phyloP scores from a whole-genome alignment of 2,113 vertebrate species.

The Nothoprocta perdicaria region DNA sequence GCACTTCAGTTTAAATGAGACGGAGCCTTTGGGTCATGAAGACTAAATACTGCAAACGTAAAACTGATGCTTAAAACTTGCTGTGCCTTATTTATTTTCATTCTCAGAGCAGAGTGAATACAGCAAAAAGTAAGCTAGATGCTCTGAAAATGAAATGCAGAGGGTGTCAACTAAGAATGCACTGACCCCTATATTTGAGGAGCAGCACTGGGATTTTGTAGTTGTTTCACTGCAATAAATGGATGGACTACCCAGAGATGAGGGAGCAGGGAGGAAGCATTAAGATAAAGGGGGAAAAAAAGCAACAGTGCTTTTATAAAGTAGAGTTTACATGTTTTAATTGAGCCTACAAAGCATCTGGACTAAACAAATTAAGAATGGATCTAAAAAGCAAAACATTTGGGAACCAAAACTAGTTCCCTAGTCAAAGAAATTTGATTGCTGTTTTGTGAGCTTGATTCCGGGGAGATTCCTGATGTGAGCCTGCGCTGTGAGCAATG shows the following conservation, averaged over 20 bases:
- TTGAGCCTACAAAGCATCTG: not conserved
- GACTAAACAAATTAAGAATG: not conserved
- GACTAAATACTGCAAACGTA: not conserved
- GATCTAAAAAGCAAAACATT: not conserved
- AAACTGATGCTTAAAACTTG: not conserved
- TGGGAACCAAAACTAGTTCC: not conserved
- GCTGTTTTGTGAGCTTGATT: not conserved
- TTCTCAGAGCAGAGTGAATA: not conserved
- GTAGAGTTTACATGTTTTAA: not conserved
- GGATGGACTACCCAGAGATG: not conserved
- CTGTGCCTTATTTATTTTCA: not conserved
- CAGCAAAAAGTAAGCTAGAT: not conserved
- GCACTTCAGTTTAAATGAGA: not conserved
- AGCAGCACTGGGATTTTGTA: not conserved
- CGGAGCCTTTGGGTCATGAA: rapidly evolving
- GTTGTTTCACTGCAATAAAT: not conserved
- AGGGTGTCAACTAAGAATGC: not conserved
- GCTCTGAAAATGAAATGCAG: not conserved
- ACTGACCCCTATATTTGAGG: not conserved
- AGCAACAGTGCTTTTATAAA: not conserved
- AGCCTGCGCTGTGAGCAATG: not conserved
- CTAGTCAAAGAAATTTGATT: not conserved
- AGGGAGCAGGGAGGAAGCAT: not conserved
- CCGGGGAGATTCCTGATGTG: not conserved
- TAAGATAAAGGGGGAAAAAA: not conserved